These are phyloP conservation scores for Patella ulyssiponensis DNA, from an alignment of 2,888 invertebrate genomes.

Conservation along the genomic window DNA sequence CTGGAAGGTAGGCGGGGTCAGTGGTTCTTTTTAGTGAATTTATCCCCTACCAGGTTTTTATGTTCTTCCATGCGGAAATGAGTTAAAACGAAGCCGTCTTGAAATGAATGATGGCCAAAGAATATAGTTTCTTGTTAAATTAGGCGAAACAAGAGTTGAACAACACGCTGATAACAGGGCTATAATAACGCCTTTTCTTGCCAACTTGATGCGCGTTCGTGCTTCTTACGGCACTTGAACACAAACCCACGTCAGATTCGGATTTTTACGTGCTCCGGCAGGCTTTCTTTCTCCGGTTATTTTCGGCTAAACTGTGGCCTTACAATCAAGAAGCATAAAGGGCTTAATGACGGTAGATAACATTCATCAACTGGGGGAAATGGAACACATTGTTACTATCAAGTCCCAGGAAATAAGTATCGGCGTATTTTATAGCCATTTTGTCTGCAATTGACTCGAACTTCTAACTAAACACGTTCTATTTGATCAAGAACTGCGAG, in stretches of 20 bases:
- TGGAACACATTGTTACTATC: neutral
- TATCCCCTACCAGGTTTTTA: conserved; percentile 14
- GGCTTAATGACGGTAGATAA: neutral
- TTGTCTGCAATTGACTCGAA: neutral
- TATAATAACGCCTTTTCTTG: neutral
- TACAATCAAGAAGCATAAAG: conserved; percentile 1
- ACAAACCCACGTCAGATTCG: neutral
- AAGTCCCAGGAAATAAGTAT: conserved; percentile 2
- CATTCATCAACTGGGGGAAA: conserved; percentile 3
- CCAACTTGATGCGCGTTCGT: conserved; percentile 9
- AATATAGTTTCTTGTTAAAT: conserved; percentile 5
- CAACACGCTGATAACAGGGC: neutral
- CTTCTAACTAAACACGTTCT: conserved; percentile 3
- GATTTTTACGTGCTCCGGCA: neutral
- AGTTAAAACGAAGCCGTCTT: conserved; percentile 9
- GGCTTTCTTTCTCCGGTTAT: neutral
- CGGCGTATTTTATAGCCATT: conserved; percentile 1
- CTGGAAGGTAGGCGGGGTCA: neutral
- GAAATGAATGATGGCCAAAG: neutral
- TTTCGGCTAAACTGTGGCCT: conserved; percentile 8
- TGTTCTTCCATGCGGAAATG: conserved; percentile 27
- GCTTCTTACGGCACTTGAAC: neutral
- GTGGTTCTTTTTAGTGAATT: conserved; percentile 9
- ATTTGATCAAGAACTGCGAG: neutral
- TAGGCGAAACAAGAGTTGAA: conserved; percentile 8